A percentile compares a stretch with the other conserved stretches of the same genome.
phyloP scores from a whole-genome alignment of 92 coral and sea anemone genomes.

The Palythoa grandiflora region DNA sequence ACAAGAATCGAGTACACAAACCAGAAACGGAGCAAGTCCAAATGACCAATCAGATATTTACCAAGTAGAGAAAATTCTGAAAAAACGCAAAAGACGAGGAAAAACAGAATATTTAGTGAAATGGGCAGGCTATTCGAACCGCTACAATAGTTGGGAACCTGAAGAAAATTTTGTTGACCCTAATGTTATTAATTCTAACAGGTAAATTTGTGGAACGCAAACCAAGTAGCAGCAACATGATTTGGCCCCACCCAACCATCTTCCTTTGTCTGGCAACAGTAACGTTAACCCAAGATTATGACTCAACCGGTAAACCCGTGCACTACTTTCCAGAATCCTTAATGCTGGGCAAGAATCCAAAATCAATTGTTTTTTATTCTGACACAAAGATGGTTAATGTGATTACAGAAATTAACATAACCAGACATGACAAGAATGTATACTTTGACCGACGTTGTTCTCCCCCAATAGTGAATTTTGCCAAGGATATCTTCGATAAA shows the following conservation, averaged over 20 bases:
- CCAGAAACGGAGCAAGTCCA: background rate
- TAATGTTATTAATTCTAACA: slow-evolving; percentile 8
- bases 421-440: background rate
- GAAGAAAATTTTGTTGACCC: slow-evolving; percentile 47
- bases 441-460: slow-evolving; percentile 1
- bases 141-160: slow-evolving; percentile 65
- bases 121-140: no score
- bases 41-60: background rate
- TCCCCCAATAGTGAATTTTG: slow-evolving; percentile 3
- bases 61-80: no score
- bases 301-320: slow-evolving; percentile 19
- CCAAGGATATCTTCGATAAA: background rate
- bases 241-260: background rate
- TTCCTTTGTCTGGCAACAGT: background rate
- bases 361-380: slow-evolving; percentile 24
- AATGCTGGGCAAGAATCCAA: slow-evolving; percentile 25
- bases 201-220: background rate
- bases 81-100: no score
- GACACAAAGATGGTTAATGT: slow-evolving; percentile 43
- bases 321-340: slow-evolving; percentile 42
- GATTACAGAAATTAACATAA: slow-evolving; percentile 5
- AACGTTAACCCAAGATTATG: background rate
- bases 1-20: slow-evolving; percentile 4
- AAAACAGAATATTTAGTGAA: no score
- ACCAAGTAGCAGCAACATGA: slow-evolving; percentile 1